Percentiles rank a stretch among this genome's conserved stretches.
Evolutionary conservation across 2,888 invertebrate genomes (phyloP).

Genomic region (Tachina lurida): DNA sequence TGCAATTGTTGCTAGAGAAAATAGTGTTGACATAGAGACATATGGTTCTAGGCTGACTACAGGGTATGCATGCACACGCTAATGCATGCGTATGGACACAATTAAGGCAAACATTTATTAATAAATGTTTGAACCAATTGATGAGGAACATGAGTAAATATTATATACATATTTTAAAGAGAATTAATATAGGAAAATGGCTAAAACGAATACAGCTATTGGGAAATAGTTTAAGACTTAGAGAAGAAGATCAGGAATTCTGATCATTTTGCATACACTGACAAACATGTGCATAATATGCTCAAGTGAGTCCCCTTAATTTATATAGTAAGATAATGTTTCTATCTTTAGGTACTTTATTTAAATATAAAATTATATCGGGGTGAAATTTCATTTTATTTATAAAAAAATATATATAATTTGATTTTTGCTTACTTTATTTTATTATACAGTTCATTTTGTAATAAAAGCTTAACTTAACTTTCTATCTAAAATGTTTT

Average conservation of each 20-base stretch:
- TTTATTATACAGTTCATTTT: too few species aligned
- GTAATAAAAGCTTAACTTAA: too few species aligned
- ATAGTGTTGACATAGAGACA: too few species aligned
- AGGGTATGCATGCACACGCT: background rate
- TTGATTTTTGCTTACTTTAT: too few species aligned
- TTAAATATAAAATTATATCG: too few species aligned
- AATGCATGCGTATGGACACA: background rate
- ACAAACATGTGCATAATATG: background rate
- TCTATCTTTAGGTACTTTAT: too few species aligned
- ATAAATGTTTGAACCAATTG: constrained; percentile 53
- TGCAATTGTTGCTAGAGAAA: too few species aligned
- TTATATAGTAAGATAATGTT: too few species aligned
- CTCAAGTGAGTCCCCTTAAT: background rate
- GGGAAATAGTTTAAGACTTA: background rate
- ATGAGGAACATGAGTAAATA: constrained; percentile 45
- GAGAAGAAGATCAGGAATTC: background rate
- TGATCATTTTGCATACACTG: background rate
- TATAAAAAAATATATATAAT: too few species aligned
- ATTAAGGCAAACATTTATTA: constrained; percentile 50
- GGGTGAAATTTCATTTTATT: too few species aligned
- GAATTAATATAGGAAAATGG: constrained; percentile 41
- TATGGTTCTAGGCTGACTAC: too few species aligned
- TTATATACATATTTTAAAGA: constrained; percentile 30
- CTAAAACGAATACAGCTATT: background rate
- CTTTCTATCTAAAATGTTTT: too few species aligned